Conservation (phyloP, 1,140 invertebrate species). For the Drosophila santomea region DNA sequence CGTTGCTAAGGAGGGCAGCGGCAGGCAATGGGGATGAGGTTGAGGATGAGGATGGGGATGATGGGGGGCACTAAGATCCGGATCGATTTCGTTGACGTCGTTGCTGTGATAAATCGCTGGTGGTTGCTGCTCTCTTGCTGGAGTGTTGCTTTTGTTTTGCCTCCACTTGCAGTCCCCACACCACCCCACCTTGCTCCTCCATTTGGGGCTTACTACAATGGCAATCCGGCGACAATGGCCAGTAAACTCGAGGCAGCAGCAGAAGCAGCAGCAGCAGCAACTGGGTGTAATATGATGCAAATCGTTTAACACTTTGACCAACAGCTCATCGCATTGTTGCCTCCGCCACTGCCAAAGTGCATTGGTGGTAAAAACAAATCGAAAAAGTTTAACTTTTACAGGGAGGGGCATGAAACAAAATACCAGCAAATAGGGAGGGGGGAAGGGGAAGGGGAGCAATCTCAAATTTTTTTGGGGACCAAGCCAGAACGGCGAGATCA, state of each 20-base stretch:
- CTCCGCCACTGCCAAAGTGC: constrained; percentile 56
- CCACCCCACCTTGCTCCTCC: constrained; percentile 16
- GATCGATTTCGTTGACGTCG: constrained; percentile 80
- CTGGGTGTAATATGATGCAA: constrained; percentile 79
- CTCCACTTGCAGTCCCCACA: constrained; percentile 21
- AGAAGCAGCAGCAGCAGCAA: constrained; percentile 55
- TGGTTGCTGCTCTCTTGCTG: constrained; percentile 50
- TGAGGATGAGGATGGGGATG: neutral
- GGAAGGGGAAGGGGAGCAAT: neutral
- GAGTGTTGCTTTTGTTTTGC: constrained; percentile 49
- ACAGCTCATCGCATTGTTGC: constrained; percentile 68
- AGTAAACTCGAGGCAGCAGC: constrained; percentile 26
- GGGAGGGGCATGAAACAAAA: constrained; percentile 50
- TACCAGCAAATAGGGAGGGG: constrained; percentile 14
- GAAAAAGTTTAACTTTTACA: constrained; percentile 20
- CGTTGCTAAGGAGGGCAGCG: constrained; percentile 33
- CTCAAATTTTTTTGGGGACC: constrained; percentile 27
- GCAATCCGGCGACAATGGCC: constrained; percentile 77
- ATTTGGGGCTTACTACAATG: constrained; percentile 67
- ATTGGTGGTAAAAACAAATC: constrained; percentile 58
- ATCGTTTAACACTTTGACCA: constrained; percentile 82
- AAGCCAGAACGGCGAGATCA: constrained; percentile 2
- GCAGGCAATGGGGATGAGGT: constrained; percentile 12
- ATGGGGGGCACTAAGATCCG: constrained; percentile 64
- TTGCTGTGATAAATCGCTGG: constrained; percentile 79